These are phyloP conservation scores for Aquatica leii DNA, from an alignment of 2,888 invertebrate species.

Conservation along the genomic window DNA sequence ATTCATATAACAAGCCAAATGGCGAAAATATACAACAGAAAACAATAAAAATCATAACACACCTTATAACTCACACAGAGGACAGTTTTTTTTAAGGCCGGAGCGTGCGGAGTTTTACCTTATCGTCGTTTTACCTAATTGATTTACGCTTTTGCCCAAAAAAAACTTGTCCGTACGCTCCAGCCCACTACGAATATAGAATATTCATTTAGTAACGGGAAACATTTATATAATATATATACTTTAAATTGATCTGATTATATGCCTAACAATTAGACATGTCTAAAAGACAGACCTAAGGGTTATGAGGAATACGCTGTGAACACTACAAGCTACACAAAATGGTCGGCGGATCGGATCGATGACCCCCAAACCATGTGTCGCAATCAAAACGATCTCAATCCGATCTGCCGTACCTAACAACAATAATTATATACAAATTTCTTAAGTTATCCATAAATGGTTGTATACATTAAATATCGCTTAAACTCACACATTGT, in stretches of 20 bases:
- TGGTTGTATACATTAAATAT: constrained; percentile 57
- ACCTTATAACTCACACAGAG: constrained; percentile 56
- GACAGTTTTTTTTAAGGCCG: constrained; percentile 35
- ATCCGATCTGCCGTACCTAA: constrained; percentile 48
- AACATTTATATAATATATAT: constrained; percentile 63
- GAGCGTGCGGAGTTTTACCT: constrained; percentile 40
- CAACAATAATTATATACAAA: constrained; percentile 60
- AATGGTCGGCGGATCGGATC: constrained; percentile 47
- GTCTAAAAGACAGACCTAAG: constrained; percentile 55
- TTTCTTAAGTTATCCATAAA: constrained; percentile 57
- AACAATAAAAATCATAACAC: constrained; percentile 56
- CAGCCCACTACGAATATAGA: constrained; percentile 49
- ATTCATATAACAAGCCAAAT: constrained; percentile 60
- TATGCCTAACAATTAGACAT: constrained; percentile 60
- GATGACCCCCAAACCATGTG: constrained; percentile 12
- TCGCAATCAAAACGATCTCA: constrained; percentile 8
- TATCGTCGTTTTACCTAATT: constrained; percentile 35
- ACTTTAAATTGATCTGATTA: constrained; percentile 59
- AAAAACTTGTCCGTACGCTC: constrained; percentile 26
- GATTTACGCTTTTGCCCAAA: constrained; percentile 55
- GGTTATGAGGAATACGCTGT: constrained; percentile 59
- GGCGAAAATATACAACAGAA: constrained; percentile 55
- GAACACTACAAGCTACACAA: constrained; percentile 59
- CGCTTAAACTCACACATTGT: constrained; percentile 51
- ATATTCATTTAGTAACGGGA: constrained; percentile 63